Conservation (phyloP, 2,888 invertebrate genomes). For the Zhuqinia jingwanae region DNA sequence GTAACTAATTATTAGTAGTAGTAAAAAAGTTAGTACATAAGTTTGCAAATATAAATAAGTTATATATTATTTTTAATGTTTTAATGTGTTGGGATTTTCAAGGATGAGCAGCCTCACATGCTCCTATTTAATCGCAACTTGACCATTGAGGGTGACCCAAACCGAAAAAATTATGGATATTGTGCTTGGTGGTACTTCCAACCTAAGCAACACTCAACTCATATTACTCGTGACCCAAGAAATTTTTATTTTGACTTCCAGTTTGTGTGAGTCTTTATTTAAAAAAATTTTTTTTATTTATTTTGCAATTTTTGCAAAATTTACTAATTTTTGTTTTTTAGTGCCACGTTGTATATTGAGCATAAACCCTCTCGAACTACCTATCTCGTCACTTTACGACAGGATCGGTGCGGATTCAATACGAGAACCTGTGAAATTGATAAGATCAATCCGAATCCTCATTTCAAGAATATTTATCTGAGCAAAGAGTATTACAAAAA, state of each 20-base stretch:
- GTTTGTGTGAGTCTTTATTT: background rate
- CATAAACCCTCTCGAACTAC: constrained; percentile 1
- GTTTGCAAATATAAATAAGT: background rate
- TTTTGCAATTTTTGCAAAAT: background rate
- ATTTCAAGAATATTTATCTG: background rate
- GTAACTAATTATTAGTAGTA: no score
- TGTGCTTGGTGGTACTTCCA: constrained; percentile 22
- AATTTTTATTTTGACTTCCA: constrained; percentile 44
- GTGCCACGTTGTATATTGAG: background rate
- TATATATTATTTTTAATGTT: background rate
- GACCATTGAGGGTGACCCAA: background rate
- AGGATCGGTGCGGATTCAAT: background rate
- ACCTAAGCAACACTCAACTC: background rate
- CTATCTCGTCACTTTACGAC: background rate
- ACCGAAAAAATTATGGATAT: background rate
- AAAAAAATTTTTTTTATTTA: background rate
- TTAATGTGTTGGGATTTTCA: background rate
- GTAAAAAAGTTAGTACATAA: background rate
- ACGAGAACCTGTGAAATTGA: constrained; percentile 3
- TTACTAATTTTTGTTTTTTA: background rate
- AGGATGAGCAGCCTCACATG: background rate
- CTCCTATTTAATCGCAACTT: constrained; percentile 19
- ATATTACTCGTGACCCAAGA: background rate
- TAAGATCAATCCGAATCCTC: background rate
- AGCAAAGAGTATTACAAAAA: background rate